Evolutionary conservation across 2,888 invertebrate species (phyloP).

Genomic region (Gandaritis pyraliata): DNA sequence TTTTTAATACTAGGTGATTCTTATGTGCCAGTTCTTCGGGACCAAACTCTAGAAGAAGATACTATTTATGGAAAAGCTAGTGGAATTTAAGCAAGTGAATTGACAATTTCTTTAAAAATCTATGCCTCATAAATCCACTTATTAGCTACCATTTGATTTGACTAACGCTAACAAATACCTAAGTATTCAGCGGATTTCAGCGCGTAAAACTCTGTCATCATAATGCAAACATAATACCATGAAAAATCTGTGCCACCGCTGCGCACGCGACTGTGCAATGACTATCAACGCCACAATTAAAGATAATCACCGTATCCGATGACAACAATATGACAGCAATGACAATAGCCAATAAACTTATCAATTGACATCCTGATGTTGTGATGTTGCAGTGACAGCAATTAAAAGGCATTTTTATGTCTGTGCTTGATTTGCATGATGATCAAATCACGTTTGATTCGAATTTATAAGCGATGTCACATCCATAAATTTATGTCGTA

Average conservation of each 20-base stretch:
- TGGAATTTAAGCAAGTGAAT: too few relatives aligned
- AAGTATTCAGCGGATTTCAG: too few relatives aligned
- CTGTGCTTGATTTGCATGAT: constrained; percentile 13
- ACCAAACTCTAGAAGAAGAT: too few relatives aligned
- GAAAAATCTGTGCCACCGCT: constrained; percentile 23
- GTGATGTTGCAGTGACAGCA: constrained; percentile 25
- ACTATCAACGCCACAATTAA: constrained; percentile 53
- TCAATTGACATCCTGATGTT: constrained; percentile 25
- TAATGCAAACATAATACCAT: constrained; percentile 26
- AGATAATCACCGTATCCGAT: constrained; percentile 54
- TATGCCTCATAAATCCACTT: too few relatives aligned
- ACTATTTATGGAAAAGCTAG: too few relatives aligned
- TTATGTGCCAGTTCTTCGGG: too few relatives aligned
- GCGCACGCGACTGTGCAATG: constrained; percentile 33
- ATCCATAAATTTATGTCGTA: too few relatives aligned
- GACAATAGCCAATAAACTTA: constrained; percentile 35
- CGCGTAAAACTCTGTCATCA: constrained; percentile 5
- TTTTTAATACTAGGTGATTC: too few relatives aligned
- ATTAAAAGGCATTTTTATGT: constrained; percentile 35
- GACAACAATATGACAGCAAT: constrained; percentile 47
- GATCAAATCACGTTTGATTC: constrained; percentile 6
- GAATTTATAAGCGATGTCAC: constrained; percentile 7
- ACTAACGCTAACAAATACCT: too few relatives aligned
- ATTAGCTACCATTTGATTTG: too few relatives aligned
- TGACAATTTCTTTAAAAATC: too few relatives aligned